Evolutionary conservation across 2,113 vertebrate species (phyloP), one percentile per base, ranked within the genome.

Genomic region (Dolichallabes microphthalmus): DNA sequence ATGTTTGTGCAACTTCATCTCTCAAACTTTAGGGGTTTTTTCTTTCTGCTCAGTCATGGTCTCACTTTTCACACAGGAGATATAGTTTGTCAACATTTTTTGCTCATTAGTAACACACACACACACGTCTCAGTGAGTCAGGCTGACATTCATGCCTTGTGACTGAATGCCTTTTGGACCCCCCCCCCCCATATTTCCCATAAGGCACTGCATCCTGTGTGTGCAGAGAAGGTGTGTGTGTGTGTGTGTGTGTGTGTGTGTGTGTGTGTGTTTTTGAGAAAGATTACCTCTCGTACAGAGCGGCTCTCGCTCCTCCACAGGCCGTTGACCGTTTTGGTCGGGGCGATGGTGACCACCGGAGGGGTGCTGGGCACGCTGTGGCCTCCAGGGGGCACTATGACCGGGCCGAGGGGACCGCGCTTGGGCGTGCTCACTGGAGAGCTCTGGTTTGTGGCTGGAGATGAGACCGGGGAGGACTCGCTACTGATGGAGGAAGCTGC

Each of bases 381-480:
- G 69, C 96, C 96, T 63, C 93, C 95, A 0, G 97, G 96, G 25
- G 97, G 96, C 78, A 98, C 97, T 1, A 98, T 96, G 91, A 98
- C 97, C 57, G 97, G 96, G 19, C 97, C 98, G 91, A 98, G 98
- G 82, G 97, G 97, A 84, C 97, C 98, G 0, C 98, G 95, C 76
- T 99, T 99, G 86, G 98, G 98, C 0, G 98, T 99, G 92, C 97
- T 98, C 92, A 98, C 98, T 0, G 98, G 98, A 82, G 98, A 99
- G 91, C 97, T 98, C 95, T 99, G 98, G 92, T 99, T 99, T 92
- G 98, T 98, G 92, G 98, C 98, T 0, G 98, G 98, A 0, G 98
- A 99, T 32, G 98, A 98, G 89, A 98, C 97, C 0, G 97, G 98
- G 57, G 98, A 99, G 0, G 98, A 98, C 90, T 99, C 98, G 14